Base-by-base conservation (phyloP, 2,888 invertebrate genomes). In the Oxycera nigricornis region DNA sequence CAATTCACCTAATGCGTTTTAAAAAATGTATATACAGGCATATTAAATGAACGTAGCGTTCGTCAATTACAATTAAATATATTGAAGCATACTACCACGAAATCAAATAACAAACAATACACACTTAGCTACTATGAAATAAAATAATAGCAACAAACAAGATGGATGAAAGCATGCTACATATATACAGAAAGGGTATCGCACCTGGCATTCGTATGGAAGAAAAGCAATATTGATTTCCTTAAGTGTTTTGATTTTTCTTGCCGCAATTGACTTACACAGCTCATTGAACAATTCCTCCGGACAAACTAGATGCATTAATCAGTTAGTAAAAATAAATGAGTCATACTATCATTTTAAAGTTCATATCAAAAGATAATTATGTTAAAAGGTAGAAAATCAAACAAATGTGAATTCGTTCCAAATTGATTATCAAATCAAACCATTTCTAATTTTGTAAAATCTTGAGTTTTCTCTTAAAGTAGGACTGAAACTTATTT, bases 211-310 rank as follows among this genome's bases (percentile, higher is more conserved):
- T 87, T 98, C 97, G 87, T 98, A 97, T 78, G 97, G 97, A 85
- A 97, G 91, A 90, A 98, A 97, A 85, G 97, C 97, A 87, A 97
- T 97, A 91, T 97, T 97, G 90, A 97, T 96, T 89, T 97, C 97
- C 91, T 97, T 98, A 86, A 97, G 89, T 77, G 97, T 97, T 91
- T 96, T 96, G 87, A 98, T 95, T 89, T 95, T 95, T 88, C 93
- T 93, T 85, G 95, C 95, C 79, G 94, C 95, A 82, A 93, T 91
- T 83, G 96, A 96, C 88, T 96, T 96, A 91, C 96, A 96, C 86
- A 97, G 89, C 88, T 96, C 95, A 90, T 96, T 97, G 91, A 97
- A 97, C 84, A 97, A 89, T 89, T 97, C 96, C 90, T 97, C 97
- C 80, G 96, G 96, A 87, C 97, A 97, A 79, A 95, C 96, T 73